Conservation (phyloP, 2,888 invertebrate genomes). For the Steinernema hermaphroditum region DNA sequence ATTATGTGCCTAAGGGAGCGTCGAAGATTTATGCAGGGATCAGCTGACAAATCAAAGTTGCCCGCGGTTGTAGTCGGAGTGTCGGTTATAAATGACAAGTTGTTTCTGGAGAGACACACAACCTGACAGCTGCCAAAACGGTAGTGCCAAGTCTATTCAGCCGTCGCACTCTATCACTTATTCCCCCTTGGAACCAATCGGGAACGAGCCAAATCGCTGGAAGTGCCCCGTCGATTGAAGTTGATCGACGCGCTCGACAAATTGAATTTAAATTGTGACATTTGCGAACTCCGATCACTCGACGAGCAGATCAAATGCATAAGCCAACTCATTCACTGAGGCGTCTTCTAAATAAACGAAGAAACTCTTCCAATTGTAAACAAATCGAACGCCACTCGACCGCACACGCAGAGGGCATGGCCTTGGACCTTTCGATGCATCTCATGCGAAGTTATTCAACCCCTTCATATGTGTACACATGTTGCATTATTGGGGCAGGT, state of each 20-base stretch:
- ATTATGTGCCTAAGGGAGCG: not conserved
- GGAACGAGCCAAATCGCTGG: not conserved
- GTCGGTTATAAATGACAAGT: constrained; percentile 23
- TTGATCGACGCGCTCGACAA: constrained; percentile 25
- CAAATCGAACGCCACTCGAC: not conserved
- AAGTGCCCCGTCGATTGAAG: not conserved
- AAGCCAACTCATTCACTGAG: not conserved
- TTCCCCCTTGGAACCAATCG: not conserved
- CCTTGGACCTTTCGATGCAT: not conserved
- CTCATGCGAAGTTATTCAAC: not conserved
- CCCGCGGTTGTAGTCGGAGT: not conserved
- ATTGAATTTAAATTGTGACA: constrained; percentile 9
- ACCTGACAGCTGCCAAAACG: constrained; percentile 31
- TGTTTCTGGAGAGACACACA: constrained; percentile 18
- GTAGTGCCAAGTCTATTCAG: constrained; percentile 4
- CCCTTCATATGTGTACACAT: constrained; percentile 3
- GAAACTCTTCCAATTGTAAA: not conserved
- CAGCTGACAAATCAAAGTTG: constrained; percentile 12
- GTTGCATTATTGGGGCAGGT: constrained; percentile 30
- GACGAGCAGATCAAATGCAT: not conserved
- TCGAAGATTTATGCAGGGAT: not conserved
- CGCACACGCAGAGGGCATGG: not conserved
- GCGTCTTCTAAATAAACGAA: constrained; percentile 10
- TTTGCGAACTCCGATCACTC: not conserved
- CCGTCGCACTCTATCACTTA: constrained; percentile 14